Evolutionary conservation across 1,140 invertebrate species (phyloP), one percentile per base, ranked within the genome.

Genomic region (Drosophila kepulauana): DNA sequence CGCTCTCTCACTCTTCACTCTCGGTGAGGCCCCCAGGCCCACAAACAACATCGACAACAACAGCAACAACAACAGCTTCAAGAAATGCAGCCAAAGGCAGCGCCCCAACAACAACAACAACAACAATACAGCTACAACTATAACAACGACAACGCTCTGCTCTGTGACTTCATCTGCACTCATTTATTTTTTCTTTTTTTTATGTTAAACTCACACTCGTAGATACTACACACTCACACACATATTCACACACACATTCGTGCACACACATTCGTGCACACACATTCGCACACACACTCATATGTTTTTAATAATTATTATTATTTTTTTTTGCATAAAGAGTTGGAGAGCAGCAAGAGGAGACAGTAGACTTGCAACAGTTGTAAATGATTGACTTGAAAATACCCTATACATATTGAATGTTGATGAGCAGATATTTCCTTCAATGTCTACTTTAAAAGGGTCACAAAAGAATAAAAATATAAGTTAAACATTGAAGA

Each of bases 251-350:
- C 45, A 63, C 20, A 20, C 20, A 1, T 1, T 16, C 16, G 1
- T 1, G 0, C 20, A 20, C 20, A 20, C 20, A 20, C 20, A 20
- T 20, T 20, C 20, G 20, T 20, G 30, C 33, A 58, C 30, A 71
- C 63, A 45, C 66, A 70, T 10, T 43, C 33, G 49, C 30, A 71
- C 70, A 45, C 66, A 70, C 62, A 72, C 63, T 46, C 85, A 82
- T 77, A 88, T 88, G 72, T 89, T 89, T 88, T 89, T 88, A 88
- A 87, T 88, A 88, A 88, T 88, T 73, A 88, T 88, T 89, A 88
- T 79, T 76, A 41, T 70, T 61, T 66, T 84, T 88, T 79, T 81
- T 88, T 76, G 86, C 85, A 79, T 81, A 85, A 75, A 75, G 68
- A 68, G 78, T 73, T 86, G 75, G 68, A 81, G 81, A 81, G 75